Conservation (phyloP, 2,888 invertebrate genomes). For the Chaetogeoica ovagalla region DNA sequence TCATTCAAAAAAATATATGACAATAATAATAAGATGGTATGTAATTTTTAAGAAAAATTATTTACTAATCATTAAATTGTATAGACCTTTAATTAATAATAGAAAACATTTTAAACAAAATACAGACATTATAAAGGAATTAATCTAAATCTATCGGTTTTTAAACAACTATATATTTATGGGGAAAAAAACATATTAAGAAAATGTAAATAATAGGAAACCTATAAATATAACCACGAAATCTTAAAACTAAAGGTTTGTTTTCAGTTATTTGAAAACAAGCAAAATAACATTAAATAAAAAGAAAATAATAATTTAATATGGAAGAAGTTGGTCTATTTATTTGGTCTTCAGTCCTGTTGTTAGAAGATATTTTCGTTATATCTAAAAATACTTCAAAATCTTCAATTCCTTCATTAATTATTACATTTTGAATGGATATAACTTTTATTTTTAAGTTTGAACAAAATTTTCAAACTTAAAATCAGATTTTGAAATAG, state of each 20-base stretch:
- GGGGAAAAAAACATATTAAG: not conserved
- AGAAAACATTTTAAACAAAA: not conserved
- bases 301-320: conserved; percentile 5
- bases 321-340: conserved; percentile 14
- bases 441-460: conserved; percentile 1
- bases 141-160: not conserved
- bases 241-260: not conserved
- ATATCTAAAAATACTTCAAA: conserved; percentile 3
- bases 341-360: not conserved
- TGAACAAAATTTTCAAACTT: conserved; percentile 25
- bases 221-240: not conserved
- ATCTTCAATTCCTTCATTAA: not conserved
- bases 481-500: conserved; percentile 12
- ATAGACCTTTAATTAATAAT: not conserved
- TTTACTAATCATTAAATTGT: not conserved
- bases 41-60: not conserved
- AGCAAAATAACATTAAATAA: not conserved
- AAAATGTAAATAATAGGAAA: not conserved
- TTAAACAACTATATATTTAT: not conserved
- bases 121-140: not conserved
- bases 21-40: not conserved
- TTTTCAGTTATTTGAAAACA: not conserved
- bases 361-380: conserved; percentile 1
- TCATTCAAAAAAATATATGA: too few species aligned
- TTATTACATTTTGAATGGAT: conserved; percentile 2